Percentiles rank a stretch among this genome's conserved stretches.
phyloP scores from a whole-genome alignment of 2,888 invertebrate species.

The Agrochola macilenta region DNA sequence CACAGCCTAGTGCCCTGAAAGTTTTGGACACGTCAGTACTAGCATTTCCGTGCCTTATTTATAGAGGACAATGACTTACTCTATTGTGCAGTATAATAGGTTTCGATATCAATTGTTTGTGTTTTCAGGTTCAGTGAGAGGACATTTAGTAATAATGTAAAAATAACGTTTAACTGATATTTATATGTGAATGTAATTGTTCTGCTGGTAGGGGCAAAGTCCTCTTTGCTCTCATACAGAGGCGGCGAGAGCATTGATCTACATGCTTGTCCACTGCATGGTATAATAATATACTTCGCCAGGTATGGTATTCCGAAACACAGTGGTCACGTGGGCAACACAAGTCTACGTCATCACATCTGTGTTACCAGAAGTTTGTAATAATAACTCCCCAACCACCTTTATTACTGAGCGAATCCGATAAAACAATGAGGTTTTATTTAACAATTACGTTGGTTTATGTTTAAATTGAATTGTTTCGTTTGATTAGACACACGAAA shows the following conservation, averaged over 20 bases:
- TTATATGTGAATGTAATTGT: neutral
- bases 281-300: no score
- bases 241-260: neutral
- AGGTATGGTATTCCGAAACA: no score
- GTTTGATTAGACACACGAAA: no score
- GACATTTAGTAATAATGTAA: slow-evolving; percentile 9
- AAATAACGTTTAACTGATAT: slow-evolving; percentile 17
- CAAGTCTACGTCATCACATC: no score
- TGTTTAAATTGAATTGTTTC: no score
- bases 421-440: no score
- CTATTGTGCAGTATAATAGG: neutral
- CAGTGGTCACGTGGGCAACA: no score
- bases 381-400: no score
- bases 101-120: slow-evolving; percentile 5
- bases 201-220: neutral
- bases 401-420: no score
- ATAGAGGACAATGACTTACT: neutral
- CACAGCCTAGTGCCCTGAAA: neutral
- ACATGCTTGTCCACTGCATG: no score
- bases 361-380: no score
- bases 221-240: neutral
- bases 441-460: no score
- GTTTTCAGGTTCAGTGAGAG: slow-evolving; percentile 16
- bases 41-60: neutral
- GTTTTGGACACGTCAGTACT: neutral